Evolutionary conservation across 2,113 vertebrate genomes (phyloP).

Genomic region (Rhinogobius similis): DNA sequence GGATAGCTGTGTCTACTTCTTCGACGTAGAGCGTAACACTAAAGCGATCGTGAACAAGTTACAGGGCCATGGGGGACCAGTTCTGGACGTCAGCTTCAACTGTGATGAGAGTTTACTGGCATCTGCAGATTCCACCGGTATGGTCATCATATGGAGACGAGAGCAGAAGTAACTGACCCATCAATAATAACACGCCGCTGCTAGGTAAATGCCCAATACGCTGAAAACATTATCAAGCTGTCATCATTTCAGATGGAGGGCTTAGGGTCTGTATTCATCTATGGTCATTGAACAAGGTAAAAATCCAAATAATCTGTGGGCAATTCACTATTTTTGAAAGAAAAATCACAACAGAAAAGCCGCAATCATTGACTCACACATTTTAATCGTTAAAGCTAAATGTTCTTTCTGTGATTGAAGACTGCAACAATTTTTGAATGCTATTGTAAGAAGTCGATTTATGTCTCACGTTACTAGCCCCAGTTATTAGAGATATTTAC

Average conservation of each 20-base stretch:
- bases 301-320: too few species aligned
- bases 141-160: conserved; percentile 94
- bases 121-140: conserved; percentile 89
- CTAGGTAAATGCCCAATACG: conserved; percentile 38
- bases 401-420: too few species aligned
- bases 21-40: conserved; percentile 89
- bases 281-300: too few species aligned
- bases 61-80: conserved; percentile 89
- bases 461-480: not conserved
- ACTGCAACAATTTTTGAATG: not conserved
- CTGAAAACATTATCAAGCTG: not conserved
- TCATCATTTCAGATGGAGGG: not conserved
- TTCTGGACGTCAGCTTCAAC: conserved; percentile 94
- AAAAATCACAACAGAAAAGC: too few species aligned
- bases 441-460: not conserved
- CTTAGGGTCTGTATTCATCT: not conserved
- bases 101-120: conserved; percentile 94
- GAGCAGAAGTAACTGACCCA: conserved; percentile 85
- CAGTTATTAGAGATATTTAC: not conserved
- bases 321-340: too few species aligned
- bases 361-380: too few species aligned
- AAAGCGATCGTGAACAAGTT: conserved; percentile 94
- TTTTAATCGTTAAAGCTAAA: too few species aligned
- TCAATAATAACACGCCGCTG: conserved; percentile 14
- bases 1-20: conserved; percentile 93